phyloP scores from a whole-genome alignment of 2,797 vertebrate genomes.

The Sebastes taczanowskii region DNA sequence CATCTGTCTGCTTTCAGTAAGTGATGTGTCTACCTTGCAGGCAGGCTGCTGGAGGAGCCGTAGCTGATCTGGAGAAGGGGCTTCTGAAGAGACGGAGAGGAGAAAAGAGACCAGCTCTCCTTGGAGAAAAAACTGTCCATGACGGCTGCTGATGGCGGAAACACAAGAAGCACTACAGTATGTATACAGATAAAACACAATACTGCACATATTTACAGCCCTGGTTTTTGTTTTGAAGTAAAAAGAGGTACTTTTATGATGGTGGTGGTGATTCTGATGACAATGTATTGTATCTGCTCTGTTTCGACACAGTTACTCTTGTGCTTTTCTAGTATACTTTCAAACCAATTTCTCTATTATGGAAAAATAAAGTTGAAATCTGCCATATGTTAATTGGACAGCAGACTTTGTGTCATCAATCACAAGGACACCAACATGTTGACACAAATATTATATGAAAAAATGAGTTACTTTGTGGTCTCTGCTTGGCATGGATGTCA shows the following conservation, averaged over 20 bases:
- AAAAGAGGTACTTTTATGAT: background rate
- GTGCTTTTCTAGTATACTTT: background rate
- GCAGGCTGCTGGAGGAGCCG: slow-evolving; percentile 78
- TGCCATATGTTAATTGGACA: background rate
- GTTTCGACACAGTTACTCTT: background rate
- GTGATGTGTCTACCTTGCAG: slow-evolving; percentile 72
- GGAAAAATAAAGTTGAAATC: background rate
- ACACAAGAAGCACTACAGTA: slow-evolving; percentile 1
- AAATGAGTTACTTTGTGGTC: slow-evolving; percentile 44
- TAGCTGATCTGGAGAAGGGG: slow-evolving; percentile 79
- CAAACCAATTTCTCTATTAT: background rate
- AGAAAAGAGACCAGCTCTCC: slow-evolving; percentile 41
- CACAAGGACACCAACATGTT: background rate
- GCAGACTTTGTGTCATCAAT: background rate
- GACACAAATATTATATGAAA: background rate
- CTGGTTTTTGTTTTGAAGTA: background rate
- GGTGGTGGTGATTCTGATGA: background rate
- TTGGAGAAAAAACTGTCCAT: slow-evolving; percentile 41
- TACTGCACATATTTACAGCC: background rate
- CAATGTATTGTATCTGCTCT: background rate
- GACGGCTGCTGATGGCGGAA: slow-evolving; percentile 20
- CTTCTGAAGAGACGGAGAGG: slow-evolving; percentile 61
- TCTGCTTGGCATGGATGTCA: slow-evolving; percentile 20
- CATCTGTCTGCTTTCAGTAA: background rate
- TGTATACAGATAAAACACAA: background rate